A percentile compares a stretch with the other conserved stretches of the same genome.
phyloP scores from a whole-genome alignment of 2,888 invertebrate genomes.

The Tricholauxania praeusta region DNA sequence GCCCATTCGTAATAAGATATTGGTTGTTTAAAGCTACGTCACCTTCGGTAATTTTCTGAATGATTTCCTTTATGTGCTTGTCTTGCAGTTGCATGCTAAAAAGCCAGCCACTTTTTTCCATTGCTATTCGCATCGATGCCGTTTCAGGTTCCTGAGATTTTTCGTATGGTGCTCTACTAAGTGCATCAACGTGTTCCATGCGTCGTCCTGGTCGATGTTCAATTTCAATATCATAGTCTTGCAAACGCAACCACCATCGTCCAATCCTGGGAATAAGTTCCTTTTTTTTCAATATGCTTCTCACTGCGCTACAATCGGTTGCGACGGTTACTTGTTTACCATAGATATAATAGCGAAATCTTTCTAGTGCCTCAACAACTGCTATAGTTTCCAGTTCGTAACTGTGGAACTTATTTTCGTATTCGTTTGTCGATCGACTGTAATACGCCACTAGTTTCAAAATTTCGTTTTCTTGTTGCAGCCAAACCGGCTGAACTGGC shows the following conservation, averaged over 20 bases:
- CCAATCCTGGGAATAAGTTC: constrained; percentile 44
- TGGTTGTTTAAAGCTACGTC: background rate
- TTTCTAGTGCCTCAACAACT: background rate
- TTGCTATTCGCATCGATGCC: constrained; percentile 8
- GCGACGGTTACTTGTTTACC: constrained; percentile 23
- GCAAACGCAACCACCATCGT: constrained; percentile 45
- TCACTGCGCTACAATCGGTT: constrained; percentile 38
- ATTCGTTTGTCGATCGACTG: background rate
- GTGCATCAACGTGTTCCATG: constrained; percentile 8
- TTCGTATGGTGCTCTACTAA: constrained; percentile 14
- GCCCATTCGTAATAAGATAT: constrained; percentile 11
- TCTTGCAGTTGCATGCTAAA: background rate
- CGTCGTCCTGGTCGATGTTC: background rate
- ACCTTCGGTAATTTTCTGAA: background rate
- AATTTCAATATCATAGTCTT: constrained; percentile 39
- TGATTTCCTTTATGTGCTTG: background rate
- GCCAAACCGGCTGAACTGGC: constrained; percentile 11
- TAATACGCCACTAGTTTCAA: background rate
- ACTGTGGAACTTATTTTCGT: background rate
- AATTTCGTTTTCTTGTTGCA: background rate
- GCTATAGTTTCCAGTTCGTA: background rate
- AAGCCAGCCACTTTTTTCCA: background rate
- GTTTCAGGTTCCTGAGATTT: constrained; percentile 9
- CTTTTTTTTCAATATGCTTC: constrained; percentile 27
- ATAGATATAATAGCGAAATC: background rate